Percentiles rank a stretch among this genome's conserved stretches.
These are phyloP conservation scores for Caenorhabditis afra DNA, from an alignment of 2,888 invertebrate genomes.

Conservation along the genomic window DNA sequence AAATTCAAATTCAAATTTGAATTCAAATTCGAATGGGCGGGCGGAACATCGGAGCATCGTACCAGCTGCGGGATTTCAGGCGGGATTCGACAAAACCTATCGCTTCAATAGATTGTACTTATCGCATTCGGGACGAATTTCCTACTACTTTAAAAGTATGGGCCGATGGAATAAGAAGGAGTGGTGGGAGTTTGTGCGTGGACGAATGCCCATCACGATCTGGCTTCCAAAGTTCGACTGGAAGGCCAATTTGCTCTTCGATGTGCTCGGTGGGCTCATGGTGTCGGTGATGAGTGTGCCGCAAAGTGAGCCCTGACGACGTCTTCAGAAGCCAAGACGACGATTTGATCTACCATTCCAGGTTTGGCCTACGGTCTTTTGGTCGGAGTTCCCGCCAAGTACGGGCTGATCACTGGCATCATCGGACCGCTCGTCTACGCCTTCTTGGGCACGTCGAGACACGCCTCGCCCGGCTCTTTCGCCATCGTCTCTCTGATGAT, in stretches of 20 bases:
- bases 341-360: conserved; percentile 10
- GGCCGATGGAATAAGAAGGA: conserved; percentile 62
- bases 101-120: conserved; percentile 25
- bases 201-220: conserved; percentile 62
- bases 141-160: conserved; percentile 37
- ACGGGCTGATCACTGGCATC: conserved; percentile 89
- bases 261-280: conserved; percentile 72
- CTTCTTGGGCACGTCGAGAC: conserved; percentile 90
- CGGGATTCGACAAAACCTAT: conserved; percentile 27
- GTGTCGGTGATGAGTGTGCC: conserved; percentile 73
- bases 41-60: not conserved
- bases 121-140: conserved; percentile 35
- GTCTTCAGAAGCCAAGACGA: too few relatives aligned
- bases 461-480: conserved; percentile 86
- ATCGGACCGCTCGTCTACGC: conserved; percentile 91
- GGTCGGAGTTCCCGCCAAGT: conserved; percentile 82
- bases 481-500: conserved; percentile 75
- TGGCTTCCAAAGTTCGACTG: conserved; percentile 71
- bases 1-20: not conserved
- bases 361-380: conserved; percentile 81
- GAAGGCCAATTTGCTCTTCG: conserved; percentile 61
- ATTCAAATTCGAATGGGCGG: not conserved
- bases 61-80: conserved; percentile 22
- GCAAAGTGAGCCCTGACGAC: conserved; percentile 59
- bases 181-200: conserved; percentile 61